Base-by-base conservation (phyloP, 1,140 invertebrate species). In the Drosophila saltans region DNA sequence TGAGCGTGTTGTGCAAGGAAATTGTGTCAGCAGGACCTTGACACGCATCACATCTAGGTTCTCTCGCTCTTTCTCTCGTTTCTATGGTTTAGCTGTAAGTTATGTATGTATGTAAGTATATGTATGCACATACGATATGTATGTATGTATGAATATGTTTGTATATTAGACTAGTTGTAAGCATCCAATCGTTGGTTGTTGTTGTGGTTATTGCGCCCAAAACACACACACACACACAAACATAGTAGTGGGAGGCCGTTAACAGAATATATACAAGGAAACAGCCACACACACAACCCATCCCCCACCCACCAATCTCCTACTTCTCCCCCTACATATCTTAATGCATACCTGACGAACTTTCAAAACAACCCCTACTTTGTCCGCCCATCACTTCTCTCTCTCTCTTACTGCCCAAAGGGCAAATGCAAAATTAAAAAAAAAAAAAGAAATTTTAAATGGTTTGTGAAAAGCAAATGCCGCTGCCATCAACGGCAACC, bases 401-500 rank as follows among this genome's bases (percentile, higher is more conserved):
- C 45, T 8, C 2, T 52, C 45, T 52, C 45, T 52, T 48, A 16
- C 24, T 10, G 8, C 45, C 45, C 2, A 52, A 40, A 59, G 57
- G 57, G 57, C 57, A 40, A 59, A 59, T 24, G n/a, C 36, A 9
- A 65, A 66, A 36, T 45, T 41, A 33, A 55, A 70, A 62, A 48
- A 59, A 8, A 36, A 21, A 30, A 30, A 43, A 0, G 60, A 70
- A 75, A 41, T 39, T 62, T 65, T 40, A 45, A 60, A 61, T 3
- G 26, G 16, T 40, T 39, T 10, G 45, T 52, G 21, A 24, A 52
- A 52, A 52, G 45, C 45, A 52, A 52, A 52, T 10, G 45, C 24
- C 64, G 58, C 55, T 66, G 40, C 43, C 48, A 59, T 8, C 69
- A 69, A 28, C 60, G 65, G 7, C 55, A 66, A 52, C 52, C 58